Evolutionary conservation across 2,113 vertebrate genomes (phyloP).

Genomic region (Zapornia atra): DNA sequence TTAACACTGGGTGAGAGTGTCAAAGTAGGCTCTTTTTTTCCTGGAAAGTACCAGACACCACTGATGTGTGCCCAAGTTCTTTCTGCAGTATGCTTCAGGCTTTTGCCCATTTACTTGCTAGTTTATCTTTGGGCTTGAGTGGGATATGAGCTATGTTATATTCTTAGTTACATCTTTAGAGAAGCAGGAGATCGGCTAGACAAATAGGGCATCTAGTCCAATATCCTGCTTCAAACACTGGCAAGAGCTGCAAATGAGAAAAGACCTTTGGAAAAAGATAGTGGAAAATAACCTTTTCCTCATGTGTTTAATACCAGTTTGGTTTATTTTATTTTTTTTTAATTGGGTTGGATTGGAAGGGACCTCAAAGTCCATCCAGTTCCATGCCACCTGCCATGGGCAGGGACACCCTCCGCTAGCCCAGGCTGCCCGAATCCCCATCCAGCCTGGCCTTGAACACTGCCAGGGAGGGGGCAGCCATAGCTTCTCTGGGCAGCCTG

Average conservation of each 20-base stretch:
- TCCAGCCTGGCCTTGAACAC: too few relatives aligned
- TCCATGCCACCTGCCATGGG: too few relatives aligned
- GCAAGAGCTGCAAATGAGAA: neutral
- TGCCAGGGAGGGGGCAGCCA: too few relatives aligned
- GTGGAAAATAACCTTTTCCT: neutral
- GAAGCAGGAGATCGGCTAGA: neutral
- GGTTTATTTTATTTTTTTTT: neutral
- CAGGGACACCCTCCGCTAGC: too few relatives aligned
- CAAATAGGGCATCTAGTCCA: neutral
- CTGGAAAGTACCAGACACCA: neutral
- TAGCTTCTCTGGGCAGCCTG: too few relatives aligned
- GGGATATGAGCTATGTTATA: neutral
- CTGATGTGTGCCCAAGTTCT: accelerated
- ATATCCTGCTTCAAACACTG: neutral
- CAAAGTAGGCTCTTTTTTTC: neutral
- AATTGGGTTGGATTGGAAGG: too few relatives aligned
- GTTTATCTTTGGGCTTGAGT: neutral
- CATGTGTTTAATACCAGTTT: accelerated
- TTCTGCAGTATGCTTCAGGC: accelerated
- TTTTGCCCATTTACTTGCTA: neutral
- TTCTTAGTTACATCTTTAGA: neutral
- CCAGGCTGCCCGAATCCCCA: too few relatives aligned
- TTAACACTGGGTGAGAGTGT: neutral
- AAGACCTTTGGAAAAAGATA: neutral
- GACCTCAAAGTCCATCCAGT: too few relatives aligned